Base-by-base conservation (phyloP, 1,140 invertebrate species). In the Trypoxylus dichotomus region DNA sequence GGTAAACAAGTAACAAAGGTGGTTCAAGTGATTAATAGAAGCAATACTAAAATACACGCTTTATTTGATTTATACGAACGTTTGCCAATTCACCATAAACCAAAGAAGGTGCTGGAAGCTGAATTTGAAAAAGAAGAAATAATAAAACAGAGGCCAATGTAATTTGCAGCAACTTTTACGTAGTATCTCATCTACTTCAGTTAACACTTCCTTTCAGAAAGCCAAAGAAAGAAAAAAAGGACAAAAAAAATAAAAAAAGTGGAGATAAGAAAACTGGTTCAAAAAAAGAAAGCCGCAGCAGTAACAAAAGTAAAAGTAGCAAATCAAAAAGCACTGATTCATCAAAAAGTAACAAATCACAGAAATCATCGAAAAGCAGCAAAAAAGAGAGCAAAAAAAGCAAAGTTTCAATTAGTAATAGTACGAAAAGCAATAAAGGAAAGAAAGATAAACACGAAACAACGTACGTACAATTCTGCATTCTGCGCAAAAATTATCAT, bases 11-110 rank as follows among this genome's bases (percentile, higher is more conserved):
- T 76, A 0, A 82, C 54, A 19, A 84, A 82, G 74, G 83, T 77
- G 74, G 76, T 88, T 5, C 73, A 80, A 10, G 80, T 89, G 19
- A 68, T 85, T 1, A 89, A 89, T 72, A 82, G 85, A 13, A 85
- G 84, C 5, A 80, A 79, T n/a, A 80, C 82, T 10, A 8, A 81
- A 3, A 78, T 87, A 0, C 71, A 80, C 2, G 37, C 87, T 5
- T 76, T 79, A 24, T 86, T 86, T 75, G 83, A 82, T 47, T 63
- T 86, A 25, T 78, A 78, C 37, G 74, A 83, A 19, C 43, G 79
- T 21, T 37, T 83, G 8, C 82, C 82, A 15, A 76, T 78, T 41
- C 79, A 77, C 78, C 7, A 41, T 0, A 79, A 74, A 27, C 71
- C 79, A 3, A 76, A 58, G 7, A 72, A 72, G 74, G 58, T 63